phyloP scores from a whole-genome alignment of 2,888 invertebrate species.

The Alsophila aescularia region DNA sequence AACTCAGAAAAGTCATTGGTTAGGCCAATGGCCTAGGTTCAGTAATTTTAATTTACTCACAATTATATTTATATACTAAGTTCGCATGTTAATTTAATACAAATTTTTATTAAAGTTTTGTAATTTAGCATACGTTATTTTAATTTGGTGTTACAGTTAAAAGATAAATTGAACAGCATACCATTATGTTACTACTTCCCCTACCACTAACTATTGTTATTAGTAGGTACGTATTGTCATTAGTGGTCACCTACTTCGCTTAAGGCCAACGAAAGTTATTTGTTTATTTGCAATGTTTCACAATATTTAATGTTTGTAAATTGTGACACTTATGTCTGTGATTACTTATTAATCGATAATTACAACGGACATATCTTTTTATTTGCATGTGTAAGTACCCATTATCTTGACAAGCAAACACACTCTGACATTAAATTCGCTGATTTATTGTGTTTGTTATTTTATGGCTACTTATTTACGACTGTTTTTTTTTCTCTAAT shows the following conservation, averaged over 20 bases:
- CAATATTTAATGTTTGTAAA: conserved; percentile 38
- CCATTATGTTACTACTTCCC: neutral
- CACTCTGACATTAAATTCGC: neutral
- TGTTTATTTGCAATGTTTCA: conserved; percentile 37
- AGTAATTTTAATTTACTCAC: too few species aligned
- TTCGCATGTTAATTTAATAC: too few species aligned
- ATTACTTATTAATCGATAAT: conserved; percentile 35
- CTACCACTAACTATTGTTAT: neutral
- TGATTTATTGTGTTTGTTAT: conserved; percentile 8
- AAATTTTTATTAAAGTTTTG: too few species aligned
- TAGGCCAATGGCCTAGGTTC: too few species aligned
- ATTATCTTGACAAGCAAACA: conserved; percentile 21
- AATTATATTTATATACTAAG: too few species aligned
- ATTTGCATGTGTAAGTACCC: conserved; percentile 12
- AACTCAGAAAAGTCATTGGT: too few species aligned
- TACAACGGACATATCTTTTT: conserved; percentile 11
- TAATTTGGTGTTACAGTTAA: neutral
- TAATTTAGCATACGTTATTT: neutral
- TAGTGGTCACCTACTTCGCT: conserved; percentile 28
- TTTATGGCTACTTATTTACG: neutral
- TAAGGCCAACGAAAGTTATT: conserved; percentile 50
- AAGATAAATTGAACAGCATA: neutral
- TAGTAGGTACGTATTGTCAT: conserved; percentile 28
- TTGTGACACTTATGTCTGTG: conserved; percentile 34
- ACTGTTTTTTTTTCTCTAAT: neutral